These are phyloP conservation scores for Scopus umbretta DNA, from an alignment of 2,113 vertebrate species.

Conservation along the genomic window DNA sequence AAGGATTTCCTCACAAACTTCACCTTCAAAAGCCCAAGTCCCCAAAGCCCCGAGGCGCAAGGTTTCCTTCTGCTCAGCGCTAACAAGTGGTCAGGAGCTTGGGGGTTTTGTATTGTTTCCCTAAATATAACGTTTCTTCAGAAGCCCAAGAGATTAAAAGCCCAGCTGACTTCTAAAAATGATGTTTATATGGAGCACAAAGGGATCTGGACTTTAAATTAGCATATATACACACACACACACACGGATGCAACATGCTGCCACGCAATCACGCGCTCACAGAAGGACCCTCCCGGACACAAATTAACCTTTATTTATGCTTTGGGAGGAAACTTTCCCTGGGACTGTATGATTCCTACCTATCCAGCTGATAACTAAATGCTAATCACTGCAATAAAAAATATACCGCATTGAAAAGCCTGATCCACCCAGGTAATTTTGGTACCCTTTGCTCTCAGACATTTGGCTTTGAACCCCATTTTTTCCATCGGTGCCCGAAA, in stretches of 20 bases:
- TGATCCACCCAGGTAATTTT: neutral
- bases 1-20: conserved; percentile 19
- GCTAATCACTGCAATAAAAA: neutral
- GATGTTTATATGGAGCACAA: neutral
- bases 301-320: neutral
- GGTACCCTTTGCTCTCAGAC: neutral
- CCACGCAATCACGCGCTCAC: neutral
- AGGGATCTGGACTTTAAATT: neutral
- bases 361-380: neutral
- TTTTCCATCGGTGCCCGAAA: neutral
- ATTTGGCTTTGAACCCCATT: neutral
- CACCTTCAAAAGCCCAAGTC: conserved; percentile 7
- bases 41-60: neutral
- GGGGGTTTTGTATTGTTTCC: neutral
- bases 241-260: neutral
- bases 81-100: neutral
- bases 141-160: neutral
- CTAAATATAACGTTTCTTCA: neutral
- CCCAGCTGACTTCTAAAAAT: neutral
- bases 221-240: too few species aligned
- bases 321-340: neutral
- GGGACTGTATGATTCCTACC: neutral
- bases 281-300: neutral
- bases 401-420: neutral
- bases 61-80: neutral